A percentile compares a stretch with the other conserved stretches of the same genome.
These are phyloP conservation scores for Tachuris rubrigastra DNA, from an alignment of 2,113 vertebrate genomes.

Conservation along the genomic window DNA sequence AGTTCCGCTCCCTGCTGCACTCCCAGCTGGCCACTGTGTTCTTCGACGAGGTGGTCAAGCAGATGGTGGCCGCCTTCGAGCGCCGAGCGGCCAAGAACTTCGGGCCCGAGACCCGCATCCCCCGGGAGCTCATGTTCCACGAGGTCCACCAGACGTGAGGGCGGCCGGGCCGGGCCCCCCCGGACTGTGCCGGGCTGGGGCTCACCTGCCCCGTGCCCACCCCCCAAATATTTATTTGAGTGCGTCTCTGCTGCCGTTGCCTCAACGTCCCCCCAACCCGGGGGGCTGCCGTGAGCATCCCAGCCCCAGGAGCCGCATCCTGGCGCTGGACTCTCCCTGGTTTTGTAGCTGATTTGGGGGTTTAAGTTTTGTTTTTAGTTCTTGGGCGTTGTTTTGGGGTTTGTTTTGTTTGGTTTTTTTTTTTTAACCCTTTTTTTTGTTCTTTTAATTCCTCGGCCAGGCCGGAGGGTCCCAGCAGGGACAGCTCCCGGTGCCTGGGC, in stretches of 20 bases:
- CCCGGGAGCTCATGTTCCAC: constrained; percentile 92
- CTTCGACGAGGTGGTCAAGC: constrained; percentile 95
- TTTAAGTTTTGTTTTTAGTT: constrained; percentile 3
- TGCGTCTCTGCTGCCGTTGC: constrained; percentile 9
- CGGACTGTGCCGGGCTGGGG: neutral
- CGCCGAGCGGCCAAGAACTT: constrained; percentile 83
- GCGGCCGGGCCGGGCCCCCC: neutral
- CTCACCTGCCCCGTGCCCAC: neutral
- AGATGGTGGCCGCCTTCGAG: constrained; percentile 93
- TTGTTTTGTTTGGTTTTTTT: neutral
- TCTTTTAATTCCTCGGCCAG: neutral
- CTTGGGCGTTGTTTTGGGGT: neutral
- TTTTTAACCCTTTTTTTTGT: neutral
- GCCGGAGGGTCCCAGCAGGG: neutral
- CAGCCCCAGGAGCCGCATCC: neutral
- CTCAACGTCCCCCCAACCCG: neutral
- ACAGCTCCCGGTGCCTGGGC: neutral
- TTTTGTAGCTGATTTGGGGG: neutral
- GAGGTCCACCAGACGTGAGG: constrained; percentile 91
- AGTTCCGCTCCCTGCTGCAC: constrained; percentile 94
- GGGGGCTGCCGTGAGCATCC: neutral
- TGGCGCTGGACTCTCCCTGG: neutral
- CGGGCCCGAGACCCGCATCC: constrained; percentile 90
- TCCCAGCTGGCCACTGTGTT: constrained; percentile 92
- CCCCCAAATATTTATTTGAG: constrained; percentile 67